Percentiles rank a stretch among this genome's conserved stretches.
Conservation (phyloP, 2,113 vertebrate genomes). For the Charadrius vociferus region DNA sequence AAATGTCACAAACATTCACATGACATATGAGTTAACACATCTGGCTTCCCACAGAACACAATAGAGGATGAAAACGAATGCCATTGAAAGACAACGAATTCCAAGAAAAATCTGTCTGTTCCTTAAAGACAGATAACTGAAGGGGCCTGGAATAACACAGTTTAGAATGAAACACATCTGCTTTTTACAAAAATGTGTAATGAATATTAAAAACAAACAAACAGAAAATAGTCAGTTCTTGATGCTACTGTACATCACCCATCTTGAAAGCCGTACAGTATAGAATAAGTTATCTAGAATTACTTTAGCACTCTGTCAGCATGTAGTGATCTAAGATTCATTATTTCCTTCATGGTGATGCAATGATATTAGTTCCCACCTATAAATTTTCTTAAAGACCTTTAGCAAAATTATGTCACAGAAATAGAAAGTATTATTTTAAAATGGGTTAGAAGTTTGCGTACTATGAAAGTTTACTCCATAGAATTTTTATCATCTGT, state of each 20-base stretch:
- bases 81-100: constrained; percentile 38
- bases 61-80: constrained; percentile 29
- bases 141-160: neutral
- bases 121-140: constrained; percentile 27
- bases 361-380: neutral
- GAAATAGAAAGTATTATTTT: neutral
- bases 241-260: neutral
- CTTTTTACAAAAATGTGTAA: neutral
- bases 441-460: neutral
- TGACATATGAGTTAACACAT: constrained; percentile 36
- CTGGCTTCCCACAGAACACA: constrained; percentile 59
- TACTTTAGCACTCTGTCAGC: neutral
- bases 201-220: neutral
- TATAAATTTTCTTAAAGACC: neutral
- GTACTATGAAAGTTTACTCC: neutral
- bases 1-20: constrained; percentile 57
- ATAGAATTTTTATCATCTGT: neutral
- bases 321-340: neutral
- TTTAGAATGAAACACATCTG: neutral
- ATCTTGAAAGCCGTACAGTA: neutral
- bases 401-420: neutral
- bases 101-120: constrained; percentile 28
- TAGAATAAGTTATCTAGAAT: neutral
- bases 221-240: neutral
- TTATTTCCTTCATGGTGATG: neutral